phyloP scores from a whole-genome alignment of 2,888 invertebrate genomes.

The Sepiola atlantica region DNA sequence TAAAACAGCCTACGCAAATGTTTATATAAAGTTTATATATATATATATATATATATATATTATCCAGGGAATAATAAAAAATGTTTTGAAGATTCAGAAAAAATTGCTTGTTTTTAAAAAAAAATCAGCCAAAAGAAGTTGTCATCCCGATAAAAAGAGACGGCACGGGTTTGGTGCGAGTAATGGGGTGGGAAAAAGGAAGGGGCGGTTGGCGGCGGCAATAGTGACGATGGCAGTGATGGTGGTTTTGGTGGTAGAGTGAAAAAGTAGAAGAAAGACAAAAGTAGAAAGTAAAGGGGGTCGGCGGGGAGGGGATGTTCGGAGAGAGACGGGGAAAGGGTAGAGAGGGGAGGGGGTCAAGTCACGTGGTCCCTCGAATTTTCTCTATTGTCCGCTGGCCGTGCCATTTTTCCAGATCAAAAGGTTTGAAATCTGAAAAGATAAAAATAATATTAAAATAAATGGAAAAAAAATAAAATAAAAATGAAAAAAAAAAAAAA shows the following conservation, averaged over 20 bases:
- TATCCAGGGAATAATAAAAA: too few species aligned
- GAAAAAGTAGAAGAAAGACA: slow-evolving; percentile 14
- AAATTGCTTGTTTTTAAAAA: background rate
- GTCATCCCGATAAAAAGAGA: background rate
- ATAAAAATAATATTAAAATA: slow-evolving; percentile 46
- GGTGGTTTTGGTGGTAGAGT: background rate
- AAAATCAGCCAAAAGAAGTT: background rate
- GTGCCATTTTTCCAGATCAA: slow-evolving; percentile 94
- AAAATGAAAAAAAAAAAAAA: too few species aligned
- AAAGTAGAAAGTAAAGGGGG: background rate
- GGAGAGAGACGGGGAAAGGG: background rate
- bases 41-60: too few species aligned
- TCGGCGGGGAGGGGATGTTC: background rate
- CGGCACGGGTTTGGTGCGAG: background rate
- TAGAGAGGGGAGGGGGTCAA: slow-evolving; percentile 14
- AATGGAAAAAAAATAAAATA: background rate
- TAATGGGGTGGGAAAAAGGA: too few species aligned
- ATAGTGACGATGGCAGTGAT: background rate
- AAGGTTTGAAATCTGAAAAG: slow-evolving; percentile 86
- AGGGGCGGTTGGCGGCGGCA: background rate
- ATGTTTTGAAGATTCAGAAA: too few species aligned
- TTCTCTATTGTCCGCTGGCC: slow-evolving; percentile 45
- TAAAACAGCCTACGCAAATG: too few species aligned
- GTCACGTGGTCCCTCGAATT: slow-evolving; percentile 47
- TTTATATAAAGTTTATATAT: too few species aligned